Evolutionary conservation across 2,888 invertebrate species (phyloP), one percentile per base, ranked within the genome.

Genomic region (Synergus umbraculus): DNA sequence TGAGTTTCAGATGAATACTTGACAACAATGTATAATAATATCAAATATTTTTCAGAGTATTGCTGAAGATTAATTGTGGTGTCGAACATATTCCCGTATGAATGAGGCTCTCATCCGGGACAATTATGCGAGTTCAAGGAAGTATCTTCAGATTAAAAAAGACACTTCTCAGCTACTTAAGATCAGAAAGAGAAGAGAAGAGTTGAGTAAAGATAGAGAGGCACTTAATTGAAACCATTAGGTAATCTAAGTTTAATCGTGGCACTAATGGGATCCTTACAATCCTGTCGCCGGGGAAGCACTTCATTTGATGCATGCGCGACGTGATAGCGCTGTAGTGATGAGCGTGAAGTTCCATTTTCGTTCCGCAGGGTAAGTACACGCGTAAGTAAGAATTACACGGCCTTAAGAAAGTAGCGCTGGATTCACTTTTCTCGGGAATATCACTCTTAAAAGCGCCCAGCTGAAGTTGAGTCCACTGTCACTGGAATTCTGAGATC

Each of bases 241-340:
- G 63, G 63, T 63, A 76, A 76, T 76, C 76, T 76, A 63, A 63
- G 63, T 60, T 76, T 76, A 76, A 73, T 73, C 73, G 73, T 73
- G 37, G 54, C 41, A 67, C 67, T 66, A 80, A 66, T 79, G 79
- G 63, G 80, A 82, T 82, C 60, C 85, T 86, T 90, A 91, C 90
- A 81, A 91, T 89, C 87, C 90, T 90, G 83, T 91, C 91, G 44
- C 89, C 89, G n/a, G 91, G 89, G 84, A 90, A 92, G 82, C 90
- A 92, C 84, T 92, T 92, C 89, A 91, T 90, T 83, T 90, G 91
- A 84, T 92, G 91, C 92, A 92, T 92, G 80, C 91, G 89, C 78
- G 91, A 86, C 79, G 89, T 85, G 81, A 92, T 89, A 84, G 89
- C 86, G 82, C 88, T 89, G 86, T 90, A 91, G 85, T 91, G 90